These are phyloP conservation scores for Drosophila pandora DNA, from an alignment of 1,140 invertebrate genomes.

Conservation along the genomic window DNA sequence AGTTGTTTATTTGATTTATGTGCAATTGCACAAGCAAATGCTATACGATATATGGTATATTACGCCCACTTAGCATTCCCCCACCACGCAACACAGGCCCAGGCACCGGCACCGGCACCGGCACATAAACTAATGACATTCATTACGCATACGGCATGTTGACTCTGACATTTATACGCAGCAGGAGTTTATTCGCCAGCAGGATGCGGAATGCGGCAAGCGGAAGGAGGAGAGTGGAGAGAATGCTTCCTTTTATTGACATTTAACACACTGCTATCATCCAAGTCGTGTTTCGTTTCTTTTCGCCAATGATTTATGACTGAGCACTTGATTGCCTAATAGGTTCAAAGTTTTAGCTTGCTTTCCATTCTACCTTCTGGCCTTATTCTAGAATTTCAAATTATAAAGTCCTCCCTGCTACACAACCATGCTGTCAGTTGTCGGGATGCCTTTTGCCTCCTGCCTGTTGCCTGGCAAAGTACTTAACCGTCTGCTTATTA, in stretches of 20 bases:
- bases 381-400: conserved; percentile 24
- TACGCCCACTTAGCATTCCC: conserved; percentile 28
- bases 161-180: conserved; percentile 66
- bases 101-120: conserved; percentile 7
- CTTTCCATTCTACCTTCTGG: conserved; percentile 26
- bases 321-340: conserved; percentile 50
- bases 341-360: conserved; percentile 53
- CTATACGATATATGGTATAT: conserved; percentile 9
- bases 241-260: conserved; percentile 59
- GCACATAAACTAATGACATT: conserved; percentile 58
- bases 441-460: background rate
- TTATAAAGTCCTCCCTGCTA: conserved; percentile 3
- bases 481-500: conserved; percentile 78
- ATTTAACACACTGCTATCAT: conserved; percentile 58
- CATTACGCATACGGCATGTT: conserved; percentile 67
- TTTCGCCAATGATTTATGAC: conserved; percentile 37
- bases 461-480: conserved; percentile 57
- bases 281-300: conserved; percentile 11
- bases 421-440: too few species aligned
- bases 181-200: conserved; percentile 32
- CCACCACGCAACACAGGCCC: background rate
- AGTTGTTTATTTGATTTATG: conserved; percentile 80
- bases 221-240: background rate
- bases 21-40: conserved; percentile 73
- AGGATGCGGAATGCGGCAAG: conserved; percentile 3